Evolutionary conservation across 1,140 invertebrate genomes (phyloP), one percentile per base, ranked within the genome.

Genomic region (Sitobion miscanthi): DNA sequence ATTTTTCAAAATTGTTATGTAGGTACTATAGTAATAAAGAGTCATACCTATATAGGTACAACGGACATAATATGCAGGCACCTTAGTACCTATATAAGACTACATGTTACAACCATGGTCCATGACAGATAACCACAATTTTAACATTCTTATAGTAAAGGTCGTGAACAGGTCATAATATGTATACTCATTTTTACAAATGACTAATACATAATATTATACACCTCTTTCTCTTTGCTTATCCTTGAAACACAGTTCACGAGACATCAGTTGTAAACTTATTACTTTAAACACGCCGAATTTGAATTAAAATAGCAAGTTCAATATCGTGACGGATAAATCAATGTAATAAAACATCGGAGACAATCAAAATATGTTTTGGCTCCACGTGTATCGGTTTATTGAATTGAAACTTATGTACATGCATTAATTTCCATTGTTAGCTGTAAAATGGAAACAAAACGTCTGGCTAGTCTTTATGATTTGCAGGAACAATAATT

Each of bases 181-280:
- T 87, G 45, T 87, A 35, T 86, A 86, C 45, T 49, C 45, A n/a
- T 88, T 88, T 88, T n/a, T 30, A 30, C 45, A 87, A 87, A 54
- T 89, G n/a, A 89, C 49, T 89, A 54, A 89, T 89, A 52, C n/a
- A 35, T 49, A 17, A 88, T 69, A 69, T n/a, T n/a, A n/a, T 77
- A 25, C 47, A 89, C n/a, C n/a, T 7, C 35, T 89, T 54, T 89
- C 87, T 89, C n/a, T 54, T 30, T 47, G 17, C 7, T 35, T 35
- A 54, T 54, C 49, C 87, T 89, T 54, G 87, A 89, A 52, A 45
- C 23, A 35, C 21, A 25, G 49, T 54, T 54, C n/a, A 52, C 25
- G 11, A 89, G 7, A 54, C 21, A 54, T 23, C 2, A 38, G 9
- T 52, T 52, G 8, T 89, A 54, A 89, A 89, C 35, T 38, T 35